phyloP scores from a whole-genome alignment of 2,888 invertebrate species.

The Lottia gigantea region DNA sequence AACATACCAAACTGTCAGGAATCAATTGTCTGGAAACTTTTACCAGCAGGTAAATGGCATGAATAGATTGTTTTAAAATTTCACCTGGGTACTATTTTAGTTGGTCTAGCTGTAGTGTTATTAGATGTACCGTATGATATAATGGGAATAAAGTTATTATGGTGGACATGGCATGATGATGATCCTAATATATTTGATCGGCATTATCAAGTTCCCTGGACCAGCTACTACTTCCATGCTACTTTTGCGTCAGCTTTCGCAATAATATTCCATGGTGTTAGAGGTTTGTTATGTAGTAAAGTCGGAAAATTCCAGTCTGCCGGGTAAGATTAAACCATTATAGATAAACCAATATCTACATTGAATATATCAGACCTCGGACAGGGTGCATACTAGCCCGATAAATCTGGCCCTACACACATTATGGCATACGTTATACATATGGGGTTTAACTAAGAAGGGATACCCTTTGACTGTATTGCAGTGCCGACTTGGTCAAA shows the following conservation, averaged over 20 bases:
- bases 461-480: no score
- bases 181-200: slow-evolving; percentile 75
- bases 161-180: slow-evolving; percentile 84
- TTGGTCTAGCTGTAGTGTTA: slow-evolving; percentile 78
- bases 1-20: no score
- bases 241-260: slow-evolving; percentile 80
- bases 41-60: no score
- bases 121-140: slow-evolving; percentile 85
- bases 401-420: no score
- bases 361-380: no score
- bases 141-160: slow-evolving; percentile 80
- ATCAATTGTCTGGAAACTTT: no score
- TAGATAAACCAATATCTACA: no score
- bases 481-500: no score
- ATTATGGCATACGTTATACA: no score
- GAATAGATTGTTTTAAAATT: slow-evolving; percentile 13
- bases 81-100: slow-evolving; percentile 60
- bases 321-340: slow-evolving; percentile 67
- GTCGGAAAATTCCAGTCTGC: slow-evolving; percentile 74
- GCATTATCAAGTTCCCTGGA: slow-evolving; percentile 86
- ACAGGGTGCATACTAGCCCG: no score
- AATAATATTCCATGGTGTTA: slow-evolving; percentile 76
- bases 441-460: no score
- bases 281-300: slow-evolving; percentile 71
- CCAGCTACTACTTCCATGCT: slow-evolving; percentile 85